These are phyloP conservation scores for Anorthoa munda DNA, from an alignment of 2,888 invertebrate species.

Conservation along the genomic window DNA sequence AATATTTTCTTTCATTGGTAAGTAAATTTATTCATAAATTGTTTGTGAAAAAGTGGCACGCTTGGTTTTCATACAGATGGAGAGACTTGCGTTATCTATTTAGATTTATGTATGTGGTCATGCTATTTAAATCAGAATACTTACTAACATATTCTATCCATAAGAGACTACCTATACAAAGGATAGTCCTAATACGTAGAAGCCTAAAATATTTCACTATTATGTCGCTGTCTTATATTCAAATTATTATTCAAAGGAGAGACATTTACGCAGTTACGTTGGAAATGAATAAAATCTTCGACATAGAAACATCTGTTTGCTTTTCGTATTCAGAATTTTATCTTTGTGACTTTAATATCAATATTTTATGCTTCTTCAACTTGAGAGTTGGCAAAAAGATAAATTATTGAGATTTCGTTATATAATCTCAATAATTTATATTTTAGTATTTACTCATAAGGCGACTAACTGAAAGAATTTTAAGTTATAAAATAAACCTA, in stretches of 20 bases:
- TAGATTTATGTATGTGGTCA: too few relatives aligned
- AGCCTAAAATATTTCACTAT: background rate
- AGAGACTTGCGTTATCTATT: too few relatives aligned
- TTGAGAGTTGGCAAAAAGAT: too few relatives aligned
- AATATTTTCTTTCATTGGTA: too few relatives aligned
- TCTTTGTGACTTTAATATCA: background rate
- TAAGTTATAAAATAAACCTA: too few relatives aligned
- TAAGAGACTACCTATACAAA: background rate
- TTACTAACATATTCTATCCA: background rate
- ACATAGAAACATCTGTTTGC: background rate
- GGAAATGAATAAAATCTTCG: slow-evolving; percentile 1
- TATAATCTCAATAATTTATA: too few relatives aligned
- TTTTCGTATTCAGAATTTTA: slow-evolving; percentile 5
- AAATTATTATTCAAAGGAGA: slow-evolving; percentile 14
- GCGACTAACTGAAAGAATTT: too few relatives aligned
- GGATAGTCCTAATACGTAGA: background rate
- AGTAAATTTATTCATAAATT: too few relatives aligned
- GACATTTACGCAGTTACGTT: background rate
- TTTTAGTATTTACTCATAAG: too few relatives aligned
- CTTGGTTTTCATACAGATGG: too few relatives aligned
- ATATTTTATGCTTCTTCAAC: background rate
- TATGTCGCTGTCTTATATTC: background rate
- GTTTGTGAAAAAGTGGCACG: too few relatives aligned
- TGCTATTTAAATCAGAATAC: background rate
- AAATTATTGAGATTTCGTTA: too few relatives aligned